These are phyloP conservation scores for Panagrolaimus sp. DNA, from an alignment of 1,140 invertebrate species.

Conservation along the genomic window DNA sequence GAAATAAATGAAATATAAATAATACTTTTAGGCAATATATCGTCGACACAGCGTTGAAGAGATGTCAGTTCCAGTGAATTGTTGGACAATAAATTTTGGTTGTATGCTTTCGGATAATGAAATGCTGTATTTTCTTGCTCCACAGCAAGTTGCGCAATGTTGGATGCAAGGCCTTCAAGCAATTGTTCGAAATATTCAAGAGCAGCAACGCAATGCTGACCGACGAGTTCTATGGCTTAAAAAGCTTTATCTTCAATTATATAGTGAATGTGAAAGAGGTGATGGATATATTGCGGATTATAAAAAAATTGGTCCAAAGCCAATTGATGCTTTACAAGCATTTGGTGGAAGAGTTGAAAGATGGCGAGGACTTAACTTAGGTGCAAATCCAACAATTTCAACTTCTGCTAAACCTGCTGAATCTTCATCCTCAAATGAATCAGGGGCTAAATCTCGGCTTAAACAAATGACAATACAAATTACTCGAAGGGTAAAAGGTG, in stretches of 20 bases:
- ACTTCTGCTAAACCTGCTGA: constrained; percentile 40
- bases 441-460: constrained; percentile 47
- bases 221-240: constrained; percentile 80
- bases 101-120: constrained; percentile 74
- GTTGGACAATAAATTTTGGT: constrained; percentile 61
- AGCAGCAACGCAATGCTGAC: constrained; percentile 73
- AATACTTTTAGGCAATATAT: constrained; percentile 53
- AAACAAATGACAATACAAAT: constrained; percentile 55
- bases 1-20: no score
- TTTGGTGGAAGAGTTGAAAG: constrained; percentile 71
- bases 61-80: constrained; percentile 56
- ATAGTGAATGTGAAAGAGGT: constrained; percentile 73
- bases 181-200: constrained; percentile 70
- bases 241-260: constrained; percentile 81
- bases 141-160: constrained; percentile 66
- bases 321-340: constrained; percentile 63
- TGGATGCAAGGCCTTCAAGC: constrained; percentile 63
- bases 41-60: constrained; percentile 60
- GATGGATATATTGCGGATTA: constrained; percentile 36
- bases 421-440: constrained; percentile 49
- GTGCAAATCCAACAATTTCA: constrained; percentile 39
- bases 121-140: constrained; percentile 75
- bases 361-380: constrained; percentile 48
- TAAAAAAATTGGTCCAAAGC: constrained; percentile 44
- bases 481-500: constrained; percentile 45